Evolutionary conservation across 2,888 invertebrate species (phyloP), one percentile per base, ranked within the genome.

Genomic region (Drosophila dives): DNA sequence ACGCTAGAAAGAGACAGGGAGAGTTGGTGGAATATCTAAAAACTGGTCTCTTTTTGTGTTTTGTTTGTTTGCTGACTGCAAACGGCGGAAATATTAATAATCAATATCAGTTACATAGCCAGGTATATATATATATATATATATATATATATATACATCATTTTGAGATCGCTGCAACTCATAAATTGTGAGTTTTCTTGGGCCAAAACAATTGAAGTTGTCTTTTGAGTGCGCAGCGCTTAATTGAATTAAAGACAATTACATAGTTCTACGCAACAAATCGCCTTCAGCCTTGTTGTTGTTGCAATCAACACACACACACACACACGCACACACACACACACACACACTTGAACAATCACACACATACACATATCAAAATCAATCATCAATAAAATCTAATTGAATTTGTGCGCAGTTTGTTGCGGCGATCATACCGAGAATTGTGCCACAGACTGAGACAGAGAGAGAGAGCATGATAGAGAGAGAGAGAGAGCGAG

Each of bases 361-460:
- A 48, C 0, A 40, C 45, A 54, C 59, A 72, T 42, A 54, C 56
- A 66, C 54, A 56, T 63, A 65, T 32, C 53, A 83, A 83, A 89
- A 89, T 90, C 86, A 90, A 89, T 87, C 84, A 86, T 77, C 86
- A 89, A 89, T 89, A 89, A 90, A 89, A 75, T 82, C 82, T 90
- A 89, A 89, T 89, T 89, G 89, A 89, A 89, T 89, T 89, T 86
- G 79, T 68, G 64, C 71, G 75, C 54, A 49, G 61, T 76, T 72
- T 40, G 73, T 60, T 67, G 71, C 72, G 65, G n/a, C 81, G 68
- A 69, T 74, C 74, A 34, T 42, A 40, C 60, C 49, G 68, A 59
- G 64, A 62, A 68, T 63, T 64, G 50, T 51, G 65, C 69, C 63
- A 56, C 62, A 72, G 11, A 15, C 11, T 29, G 36, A 60, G 51